Evolutionary conservation across 2,888 invertebrate species (phyloP), one percentile per base, ranked within the genome.

Genomic region (Chrysolina haemoptera): DNA sequence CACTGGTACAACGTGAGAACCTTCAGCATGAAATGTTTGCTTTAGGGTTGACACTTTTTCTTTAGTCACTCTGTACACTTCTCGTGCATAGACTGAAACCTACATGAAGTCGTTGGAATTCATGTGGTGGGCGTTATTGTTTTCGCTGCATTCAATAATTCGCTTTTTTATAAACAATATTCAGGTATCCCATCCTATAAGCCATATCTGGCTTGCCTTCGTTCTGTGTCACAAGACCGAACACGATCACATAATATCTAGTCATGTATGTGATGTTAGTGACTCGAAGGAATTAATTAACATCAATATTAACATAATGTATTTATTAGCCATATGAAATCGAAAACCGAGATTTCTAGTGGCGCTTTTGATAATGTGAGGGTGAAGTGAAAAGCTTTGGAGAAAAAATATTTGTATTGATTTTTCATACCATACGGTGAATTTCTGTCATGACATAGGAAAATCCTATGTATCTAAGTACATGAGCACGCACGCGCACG

Each of bases 71-170:
- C 48, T 16, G 48, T 48, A 48, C 16, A 2, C 16, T 48, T 16
- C 48, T 48, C 16, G 48, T 16, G 48, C 48, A 16, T 48, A n/a
- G 16, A 48, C n/a, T 48, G 53, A 12, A 55, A 55, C 20, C 53
- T 18, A 55, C 12, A 55, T 22, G 53, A 55, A 10, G 20, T 48
- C 48, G 10, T 18, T 22, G 14, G 22, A 55, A 55, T 55, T 2
- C 18, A 20, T 5, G 20, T 16, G 11, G 53, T 55, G 20, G 50
- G 50, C 18, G 50, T 50, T 16, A 50, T 50, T 50, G 50, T 50
- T 50, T 50, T 50, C 50, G 16, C n/a, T 50, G 50, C 63, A 63
- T 27, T 63, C 43, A 63, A 63, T 43, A 35, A 41, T 63, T 63
- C 63, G 12, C 22, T 35, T 62, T 35, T 63, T 63, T 63, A 63